phyloP scores from a whole-genome alignment of 2,797 vertebrate species.

The Scolopax bukidnonensis region DNA sequence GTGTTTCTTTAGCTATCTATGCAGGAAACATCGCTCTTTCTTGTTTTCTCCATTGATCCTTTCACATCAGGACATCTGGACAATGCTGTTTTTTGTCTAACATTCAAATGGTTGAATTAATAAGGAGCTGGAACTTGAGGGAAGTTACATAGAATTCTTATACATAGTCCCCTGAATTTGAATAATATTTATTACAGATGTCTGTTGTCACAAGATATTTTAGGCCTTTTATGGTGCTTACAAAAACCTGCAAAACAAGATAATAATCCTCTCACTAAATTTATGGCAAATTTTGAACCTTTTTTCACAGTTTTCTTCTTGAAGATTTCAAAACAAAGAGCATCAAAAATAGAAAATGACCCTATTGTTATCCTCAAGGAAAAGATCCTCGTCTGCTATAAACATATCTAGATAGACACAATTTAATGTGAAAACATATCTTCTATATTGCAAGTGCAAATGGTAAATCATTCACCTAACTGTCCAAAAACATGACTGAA shows the following conservation, averaged over 20 bases:
- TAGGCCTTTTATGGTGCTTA: not conserved
- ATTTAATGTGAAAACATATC: not conserved
- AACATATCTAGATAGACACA: not conserved
- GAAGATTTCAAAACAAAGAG: not conserved
- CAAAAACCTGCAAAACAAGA: not conserved
- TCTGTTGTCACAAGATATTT: not conserved
- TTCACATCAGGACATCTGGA: not conserved
- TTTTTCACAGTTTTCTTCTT: not conserved
- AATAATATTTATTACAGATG: not conserved
- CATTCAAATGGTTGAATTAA: not conserved
- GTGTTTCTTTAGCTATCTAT: not conserved
- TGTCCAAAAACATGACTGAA: not conserved
- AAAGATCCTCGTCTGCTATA: not conserved
- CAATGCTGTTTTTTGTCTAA: not conserved
- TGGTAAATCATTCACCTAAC: not conserved
- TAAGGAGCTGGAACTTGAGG: not conserved
- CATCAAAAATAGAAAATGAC: not conserved
- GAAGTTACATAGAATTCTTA: not conserved
- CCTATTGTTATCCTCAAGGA: accelerated
- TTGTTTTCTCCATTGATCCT: not conserved
- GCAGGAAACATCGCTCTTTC: accelerated
- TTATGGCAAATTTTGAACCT: not conserved
- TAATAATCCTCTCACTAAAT: not conserved
- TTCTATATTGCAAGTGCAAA: not conserved
- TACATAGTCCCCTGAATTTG: accelerated